These are phyloP conservation scores for Tetraneura akinire DNA, from an alignment of 1,140 invertebrate genomes.

Conservation along the genomic window DNA sequence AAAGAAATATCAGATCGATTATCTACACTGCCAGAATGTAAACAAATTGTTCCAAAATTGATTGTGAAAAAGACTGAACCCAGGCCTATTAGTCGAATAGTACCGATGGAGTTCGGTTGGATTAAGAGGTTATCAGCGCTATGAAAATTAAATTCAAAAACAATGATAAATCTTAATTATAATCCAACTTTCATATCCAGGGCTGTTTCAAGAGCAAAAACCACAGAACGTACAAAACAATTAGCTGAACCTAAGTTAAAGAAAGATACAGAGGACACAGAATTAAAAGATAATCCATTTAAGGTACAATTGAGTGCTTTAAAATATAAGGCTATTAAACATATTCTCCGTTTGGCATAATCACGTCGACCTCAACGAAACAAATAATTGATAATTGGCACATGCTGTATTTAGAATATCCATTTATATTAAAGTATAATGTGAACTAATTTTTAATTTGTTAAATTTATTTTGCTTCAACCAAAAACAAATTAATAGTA, in stretches of 20 bases:
- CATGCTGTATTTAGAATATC: no score
- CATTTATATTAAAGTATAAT: no score
- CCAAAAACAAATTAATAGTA: no score
- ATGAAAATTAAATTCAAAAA: neutral
- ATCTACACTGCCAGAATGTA: neutral
- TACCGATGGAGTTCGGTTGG: neutral
- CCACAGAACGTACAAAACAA: neutral
- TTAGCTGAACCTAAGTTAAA: neutral
- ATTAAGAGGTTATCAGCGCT: neutral
- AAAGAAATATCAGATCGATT: neutral
- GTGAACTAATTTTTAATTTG: no score
- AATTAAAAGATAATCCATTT: slow-evolving; percentile 10
- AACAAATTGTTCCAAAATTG: neutral
- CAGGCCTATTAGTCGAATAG: neutral
- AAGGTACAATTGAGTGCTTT: neutral
- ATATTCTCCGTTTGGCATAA: neutral
- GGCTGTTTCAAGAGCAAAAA: neutral
- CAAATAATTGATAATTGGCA: no score
- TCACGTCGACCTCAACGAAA: neutral
- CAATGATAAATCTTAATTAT: neutral
- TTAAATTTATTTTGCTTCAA: no score
- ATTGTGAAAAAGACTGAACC: neutral
- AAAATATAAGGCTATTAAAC: neutral
- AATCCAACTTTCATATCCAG: neutral
- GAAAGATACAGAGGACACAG: neutral